Base-by-base conservation (phyloP, 2,888 invertebrate species). In the Pandemis cinnamomeana region DNA sequence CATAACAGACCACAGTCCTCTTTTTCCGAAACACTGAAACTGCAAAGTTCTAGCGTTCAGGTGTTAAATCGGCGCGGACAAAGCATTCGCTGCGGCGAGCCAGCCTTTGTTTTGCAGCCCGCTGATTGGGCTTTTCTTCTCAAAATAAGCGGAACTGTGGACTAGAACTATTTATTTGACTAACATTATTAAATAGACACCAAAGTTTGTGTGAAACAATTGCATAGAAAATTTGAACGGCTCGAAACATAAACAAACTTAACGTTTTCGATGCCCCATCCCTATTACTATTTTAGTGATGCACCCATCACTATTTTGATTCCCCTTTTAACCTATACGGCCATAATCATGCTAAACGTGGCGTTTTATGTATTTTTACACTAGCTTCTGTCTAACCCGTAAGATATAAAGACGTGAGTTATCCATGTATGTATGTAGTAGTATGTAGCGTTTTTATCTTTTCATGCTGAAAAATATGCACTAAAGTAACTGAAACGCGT, bases 61-160 rank as follows among this genome's bases (percentile, higher is more conserved):
- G 71, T 71, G 71, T 67, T 51, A 67, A 67, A 67, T 66, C 42
- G 41, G 7, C 27, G 44, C 41, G 20, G 60, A 66, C 64, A 71
- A 71, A 71, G 48, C 58, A 7, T 36, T 48, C 36, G 36, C 41
- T 63, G n/a, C 27, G 58, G 71, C 58, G 27, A 58, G 63, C 44
- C 44, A 20, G 46, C 27, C 58, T 27, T 53, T 72, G 67, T 67
- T 72, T 53, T 53, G 60, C 42, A 8, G 13, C 64, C 48, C 66
- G n/a, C 42, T 67, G 72, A 67, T 67, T 67, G 62, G 20, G 67
- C 55, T n/a, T 67, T 67, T 67, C 41, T 67, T 67, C 55, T 55
- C 44, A 41, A 53, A 53, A 67, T 53, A 67, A 55, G 13, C 42
- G 55, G 46, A 46, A 46, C 11, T 11, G 46, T 11, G 46, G 11